Evolutionary conservation across 30 jellyfish, hydroid and myxozoan genomes (phyloP).

Genomic region (Aurelia aurita complex sp. Pacific): DNA sequence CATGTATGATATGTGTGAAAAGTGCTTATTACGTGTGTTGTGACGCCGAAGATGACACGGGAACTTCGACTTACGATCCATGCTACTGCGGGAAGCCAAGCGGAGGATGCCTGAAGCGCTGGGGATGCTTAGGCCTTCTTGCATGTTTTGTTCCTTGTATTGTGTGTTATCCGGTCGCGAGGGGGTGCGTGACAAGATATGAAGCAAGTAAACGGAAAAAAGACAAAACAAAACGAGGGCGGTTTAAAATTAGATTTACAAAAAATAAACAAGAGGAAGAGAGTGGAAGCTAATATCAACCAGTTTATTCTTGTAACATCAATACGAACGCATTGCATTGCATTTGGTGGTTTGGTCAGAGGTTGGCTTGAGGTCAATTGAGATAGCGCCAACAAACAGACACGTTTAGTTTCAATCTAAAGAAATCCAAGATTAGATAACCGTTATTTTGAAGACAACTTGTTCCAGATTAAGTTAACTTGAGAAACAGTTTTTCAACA

Average conservation of each 20-base stretch:
- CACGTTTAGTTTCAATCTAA: not conserved
- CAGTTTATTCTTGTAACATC: too few species aligned
- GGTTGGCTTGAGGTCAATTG: too few species aligned
- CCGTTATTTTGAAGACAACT: too few species aligned
- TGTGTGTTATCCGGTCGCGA: slow-evolving; percentile 61
- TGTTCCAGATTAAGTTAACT: too few species aligned
- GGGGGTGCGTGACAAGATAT: slow-evolving; percentile 55
- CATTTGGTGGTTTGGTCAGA: too few species aligned
- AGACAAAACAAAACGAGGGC: slow-evolving; percentile 38
- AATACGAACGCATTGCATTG: too few species aligned
- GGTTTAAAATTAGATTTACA: slow-evolving; percentile 50
- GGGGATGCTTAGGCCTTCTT: slow-evolving; percentile 55
- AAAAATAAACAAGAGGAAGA: slow-evolving; percentile 22
- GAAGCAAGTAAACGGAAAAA: slow-evolving; percentile 37
- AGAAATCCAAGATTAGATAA: not conserved
- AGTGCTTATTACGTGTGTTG: slow-evolving; percentile 52
- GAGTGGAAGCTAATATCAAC: too few species aligned
- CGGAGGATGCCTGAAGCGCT: slow-evolving; percentile 43
- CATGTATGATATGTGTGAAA: slow-evolving; percentile 72
- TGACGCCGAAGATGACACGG: slow-evolving; percentile 69
- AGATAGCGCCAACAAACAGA: too few species aligned
- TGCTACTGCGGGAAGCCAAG: slow-evolving; percentile 63
- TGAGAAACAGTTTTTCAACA: too few species aligned
- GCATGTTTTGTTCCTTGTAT: slow-evolving; percentile 55
- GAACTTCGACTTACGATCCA: slow-evolving; percentile 45